Percentiles rank a stretch among this genome's conserved stretches.
Evolutionary conservation across 2,888 invertebrate species (phyloP).

Genomic region (Carabus problematicus): DNA sequence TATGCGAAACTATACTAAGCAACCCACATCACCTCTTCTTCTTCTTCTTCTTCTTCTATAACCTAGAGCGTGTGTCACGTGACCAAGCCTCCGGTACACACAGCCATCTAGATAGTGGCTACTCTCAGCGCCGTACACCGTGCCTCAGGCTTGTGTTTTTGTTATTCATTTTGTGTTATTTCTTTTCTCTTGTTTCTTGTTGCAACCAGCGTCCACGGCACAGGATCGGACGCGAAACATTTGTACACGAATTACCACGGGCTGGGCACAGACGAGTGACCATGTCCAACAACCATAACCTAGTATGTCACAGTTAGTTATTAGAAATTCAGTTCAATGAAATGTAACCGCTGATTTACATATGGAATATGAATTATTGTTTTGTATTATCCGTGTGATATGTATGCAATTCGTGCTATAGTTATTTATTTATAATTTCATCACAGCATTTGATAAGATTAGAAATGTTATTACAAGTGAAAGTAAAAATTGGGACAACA

Average conservation of each 20-base stretch:
- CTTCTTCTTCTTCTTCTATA: neutral
- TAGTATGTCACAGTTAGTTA: no score
- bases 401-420: no score
- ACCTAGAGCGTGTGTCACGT: slow-evolving; percentile 20
- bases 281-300: no score
- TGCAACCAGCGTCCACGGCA: slow-evolving; percentile 18
- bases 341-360: neutral
- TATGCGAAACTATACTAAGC: no score
- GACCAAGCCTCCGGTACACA: slow-evolving; percentile 16
- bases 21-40: no score
- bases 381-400: no score
- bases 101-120: slow-evolving; percentile 26
- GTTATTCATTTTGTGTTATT: slow-evolving; percentile 17
- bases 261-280: no score
- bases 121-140: slow-evolving; percentile 2
- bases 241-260: neutral
- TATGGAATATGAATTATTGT: neutral
- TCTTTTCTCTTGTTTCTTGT: slow-evolving; percentile 26
- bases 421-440: no score
- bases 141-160: slow-evolving; percentile 1
- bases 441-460: no score
- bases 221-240: slow-evolving; percentile 10
- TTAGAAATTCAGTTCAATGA: neutral
- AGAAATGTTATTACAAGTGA: no score
- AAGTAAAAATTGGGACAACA: no score